Base-by-base conservation (phyloP, 2,888 invertebrate genomes). In the Acanthoscelides obtectus region DNA sequence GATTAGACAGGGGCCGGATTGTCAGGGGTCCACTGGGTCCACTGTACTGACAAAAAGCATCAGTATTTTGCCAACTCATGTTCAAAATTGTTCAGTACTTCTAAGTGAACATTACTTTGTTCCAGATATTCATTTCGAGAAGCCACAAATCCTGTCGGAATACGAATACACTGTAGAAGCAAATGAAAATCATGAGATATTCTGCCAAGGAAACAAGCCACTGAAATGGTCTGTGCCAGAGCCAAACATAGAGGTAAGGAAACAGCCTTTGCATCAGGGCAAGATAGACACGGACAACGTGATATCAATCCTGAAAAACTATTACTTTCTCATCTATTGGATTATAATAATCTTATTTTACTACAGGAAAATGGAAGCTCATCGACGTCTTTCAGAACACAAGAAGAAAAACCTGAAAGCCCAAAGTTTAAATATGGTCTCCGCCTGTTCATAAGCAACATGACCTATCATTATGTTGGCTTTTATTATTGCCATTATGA, bases 191-290 rank as follows among this genome's bases (percentile, higher is more conserved):
- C 84, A 84, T 67, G 85, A 84, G 1, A 75, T 88, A 69, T 80
- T 81, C n/a, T 89, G 89, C 76, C 85, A 87, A 76, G 86, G 86
- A 45, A 83, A 81, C 17, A 80, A 82, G 65, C 84, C 86, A 0
- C 77, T 88, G 20, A 80, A 77, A 21, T 88, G 88, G 88, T 78
- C 70, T 66, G 72, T 70, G 27, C 81, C 81, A 6, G 22, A 72
- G 68, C 80, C 81, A 6, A 22, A 72, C 67, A 69, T 76, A 27
- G 27, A 63, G 66, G 77, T 78, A 73, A 73, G 69, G 25, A 1
- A 25, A 21, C 20, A 20, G n/a, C n/a, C n/a, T n/a, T n/a, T n/a
- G n/a, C n/a, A n/a, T n/a, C n/a, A n/a, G n/a, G n/a, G n/a, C n/a
- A n/a, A n/a, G n/a, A n/a, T n/a, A n/a, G n/a, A n/a, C n/a, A n/a